phyloP scores from a whole-genome alignment of 2,888 invertebrate genomes.

The Phania funesta region DNA sequence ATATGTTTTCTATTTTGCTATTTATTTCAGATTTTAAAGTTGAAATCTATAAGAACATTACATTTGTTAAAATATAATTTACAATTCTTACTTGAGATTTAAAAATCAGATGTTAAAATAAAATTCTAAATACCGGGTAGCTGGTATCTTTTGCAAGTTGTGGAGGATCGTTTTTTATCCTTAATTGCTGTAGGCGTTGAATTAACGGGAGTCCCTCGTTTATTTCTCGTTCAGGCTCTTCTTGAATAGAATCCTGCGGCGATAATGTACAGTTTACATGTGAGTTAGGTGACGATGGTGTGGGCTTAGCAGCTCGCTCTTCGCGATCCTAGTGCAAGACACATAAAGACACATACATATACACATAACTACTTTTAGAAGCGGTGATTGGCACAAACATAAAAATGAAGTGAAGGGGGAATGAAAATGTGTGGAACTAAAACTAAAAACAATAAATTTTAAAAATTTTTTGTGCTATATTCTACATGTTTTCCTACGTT shows the following conservation, averaged over 20 bases:
- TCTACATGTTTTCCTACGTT: too few species aligned
- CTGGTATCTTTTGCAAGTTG: conserved; percentile 78
- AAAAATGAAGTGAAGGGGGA: conserved; percentile 47
- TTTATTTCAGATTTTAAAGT: conserved; percentile 69
- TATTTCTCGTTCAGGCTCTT: conserved; percentile 83
- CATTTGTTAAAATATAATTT: neutral
- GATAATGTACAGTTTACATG: conserved; percentile 84
- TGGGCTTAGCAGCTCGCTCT: conserved; percentile 81
- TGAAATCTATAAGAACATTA: neutral
- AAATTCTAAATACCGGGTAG: conserved; percentile 72
- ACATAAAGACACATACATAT: conserved; percentile 80
- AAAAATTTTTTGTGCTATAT: too few species aligned
- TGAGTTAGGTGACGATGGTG: conserved; percentile 82
- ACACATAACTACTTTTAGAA: conserved; percentile 80
- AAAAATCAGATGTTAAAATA: neutral
- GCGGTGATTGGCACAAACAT: conserved; percentile 74
- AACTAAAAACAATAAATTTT: conserved; percentile 11
- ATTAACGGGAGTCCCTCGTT: conserved; percentile 87
- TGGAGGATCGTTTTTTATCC: conserved; percentile 87
- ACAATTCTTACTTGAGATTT: neutral
- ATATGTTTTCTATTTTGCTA: conserved; percentile 72
- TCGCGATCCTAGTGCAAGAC: conserved; percentile 82
- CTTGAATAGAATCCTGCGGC: conserved; percentile 81
- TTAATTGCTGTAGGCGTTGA: conserved; percentile 87
- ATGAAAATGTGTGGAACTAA: conserved; percentile 17